Conservation (phyloP, 2,113 vertebrate species). For the Aspidoscelis tigris region DNA sequence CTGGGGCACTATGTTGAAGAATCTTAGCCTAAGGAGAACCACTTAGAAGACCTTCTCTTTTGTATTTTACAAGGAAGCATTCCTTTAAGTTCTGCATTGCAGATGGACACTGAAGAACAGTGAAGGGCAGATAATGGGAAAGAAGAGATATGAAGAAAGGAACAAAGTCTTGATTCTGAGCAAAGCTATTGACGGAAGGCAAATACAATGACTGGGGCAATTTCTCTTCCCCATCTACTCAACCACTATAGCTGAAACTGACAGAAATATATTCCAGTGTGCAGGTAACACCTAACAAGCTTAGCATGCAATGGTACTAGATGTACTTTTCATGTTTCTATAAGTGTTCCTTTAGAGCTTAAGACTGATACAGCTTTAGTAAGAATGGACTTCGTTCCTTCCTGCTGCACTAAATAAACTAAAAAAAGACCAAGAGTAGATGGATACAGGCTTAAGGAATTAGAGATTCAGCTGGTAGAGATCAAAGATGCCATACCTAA, state of each 20-base stretch:
- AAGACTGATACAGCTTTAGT: background rate
- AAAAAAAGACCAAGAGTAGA: slow-evolving; percentile 61
- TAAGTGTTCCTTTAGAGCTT: slow-evolving; percentile 22
- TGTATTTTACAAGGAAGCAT: no score
- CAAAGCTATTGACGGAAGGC: background rate
- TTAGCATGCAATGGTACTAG: background rate
- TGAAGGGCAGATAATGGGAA: no score
- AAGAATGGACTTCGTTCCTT: slow-evolving; percentile 16
- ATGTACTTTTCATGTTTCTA: slow-evolving; percentile 2
- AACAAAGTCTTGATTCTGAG: no score
- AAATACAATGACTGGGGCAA: background rate
- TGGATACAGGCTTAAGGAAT: slow-evolving; percentile 54
- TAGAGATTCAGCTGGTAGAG: slow-evolving; percentile 53
- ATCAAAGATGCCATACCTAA: slow-evolving; percentile 59
- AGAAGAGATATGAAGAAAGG: background rate
- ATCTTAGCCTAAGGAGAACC: no score
- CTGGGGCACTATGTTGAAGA: no score
- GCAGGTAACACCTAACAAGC: slow-evolving; percentile 22
- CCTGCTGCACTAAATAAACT: slow-evolving; percentile 43
- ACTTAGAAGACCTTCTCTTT: no score
- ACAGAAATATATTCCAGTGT: background rate
- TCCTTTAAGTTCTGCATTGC: background rate
- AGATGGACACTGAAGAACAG: background rate
- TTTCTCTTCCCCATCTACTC: background rate
- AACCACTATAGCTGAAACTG: background rate